phyloP scores from a whole-genome alignment of 2,113 vertebrate species.

The Sigmodon hispidus region DNA sequence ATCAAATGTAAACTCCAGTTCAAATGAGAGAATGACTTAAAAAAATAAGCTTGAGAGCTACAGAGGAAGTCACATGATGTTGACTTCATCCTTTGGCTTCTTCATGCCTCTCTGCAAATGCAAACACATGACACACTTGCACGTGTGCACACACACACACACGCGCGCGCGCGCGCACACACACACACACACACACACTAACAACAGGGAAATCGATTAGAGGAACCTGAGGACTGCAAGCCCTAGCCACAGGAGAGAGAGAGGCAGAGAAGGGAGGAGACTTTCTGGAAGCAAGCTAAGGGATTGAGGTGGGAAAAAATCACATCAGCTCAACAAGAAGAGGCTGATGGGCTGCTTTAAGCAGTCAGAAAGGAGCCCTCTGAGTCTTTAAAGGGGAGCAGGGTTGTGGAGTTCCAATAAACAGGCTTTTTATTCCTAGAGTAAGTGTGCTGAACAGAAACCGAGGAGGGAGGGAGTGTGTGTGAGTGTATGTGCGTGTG shows the following conservation, averaged over 20 bases:
- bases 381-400: background rate
- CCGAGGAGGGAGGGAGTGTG: no score
- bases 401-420: background rate
- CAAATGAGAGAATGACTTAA: background rate
- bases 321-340: background rate
- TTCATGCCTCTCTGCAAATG: background rate
- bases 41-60: background rate
- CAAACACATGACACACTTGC: background rate
- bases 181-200: background rate
- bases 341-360: background rate
- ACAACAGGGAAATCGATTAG: no score
- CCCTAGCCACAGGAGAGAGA: background rate
- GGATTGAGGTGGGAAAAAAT: background rate
- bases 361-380: background rate
- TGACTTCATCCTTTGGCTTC: background rate
- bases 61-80: background rate
- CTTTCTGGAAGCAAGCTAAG: background rate
- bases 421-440: background rate
- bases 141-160: rapidly evolving
- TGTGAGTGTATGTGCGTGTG: background rate
- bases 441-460: background rate
- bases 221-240: background rate
- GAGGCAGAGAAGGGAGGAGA: background rate
- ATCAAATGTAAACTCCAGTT: background rate
- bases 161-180: rapidly evolving